Evolutionary conservation across 2,888 invertebrate genomes (phyloP), one percentile per base, ranked within the genome.

Genomic region (Thymelicus acteon): DNA sequence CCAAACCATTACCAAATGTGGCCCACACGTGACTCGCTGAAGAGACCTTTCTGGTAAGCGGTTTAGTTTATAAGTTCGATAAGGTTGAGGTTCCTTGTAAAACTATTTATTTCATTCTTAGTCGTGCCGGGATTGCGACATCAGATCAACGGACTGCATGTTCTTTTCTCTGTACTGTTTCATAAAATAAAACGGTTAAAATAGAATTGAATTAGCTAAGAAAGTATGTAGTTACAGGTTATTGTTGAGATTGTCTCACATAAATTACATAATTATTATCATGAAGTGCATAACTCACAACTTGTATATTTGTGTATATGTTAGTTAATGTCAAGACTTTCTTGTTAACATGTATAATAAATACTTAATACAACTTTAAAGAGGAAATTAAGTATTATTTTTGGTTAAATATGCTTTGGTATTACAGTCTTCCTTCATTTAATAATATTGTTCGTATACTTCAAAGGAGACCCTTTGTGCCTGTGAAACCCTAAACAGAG

Each of bases 1-100:
- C 75, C 77, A 87, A 90, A 90, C 84, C 88, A 91, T 85, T 86
- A 85, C 88, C 90, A 90, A 89, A 89, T 91, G 90, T 90, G 87
- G 68, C 63, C 40, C 67, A 71, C 67, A 71, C 71, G 69, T 73
- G 73, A 67, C 40, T 65, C 44, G 44, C 40, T 63, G 19, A 69
- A 48, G 39, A 63, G 69, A 69, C 15, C 69, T 58, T 49, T 63
- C 63, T 63, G 39, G 24, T 39, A 62, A 31, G 67, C 67, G 44
- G 54, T 47, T 61, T 54, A 49, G 54, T 47, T 67, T 37, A 49
- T 52, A 52, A 60, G 19, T 49, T 67, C 7, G 8, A 15, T 66
- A 37, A 31, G 37, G 31, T 48, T 60, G 57, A 48, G 47, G 60
- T 49, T 58, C 44, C 48, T 58, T 58, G 24, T 57, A 31, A 58